These are phyloP conservation scores for Camponotus pennsylvanicus DNA, from an alignment of 1,140 invertebrate genomes.

Conservation along the genomic window DNA sequence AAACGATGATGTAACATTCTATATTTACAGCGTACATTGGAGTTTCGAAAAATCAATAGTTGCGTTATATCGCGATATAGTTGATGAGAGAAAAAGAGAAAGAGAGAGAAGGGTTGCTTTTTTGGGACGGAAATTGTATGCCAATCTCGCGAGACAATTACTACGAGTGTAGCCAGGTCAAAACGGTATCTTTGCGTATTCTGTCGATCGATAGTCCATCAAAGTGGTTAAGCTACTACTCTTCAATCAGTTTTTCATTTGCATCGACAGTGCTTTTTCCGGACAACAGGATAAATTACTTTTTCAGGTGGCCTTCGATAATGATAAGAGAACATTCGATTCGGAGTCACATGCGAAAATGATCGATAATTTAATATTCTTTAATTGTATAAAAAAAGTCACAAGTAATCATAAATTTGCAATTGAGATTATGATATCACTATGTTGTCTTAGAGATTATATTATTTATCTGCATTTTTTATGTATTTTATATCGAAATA, in stretches of 20 bases:
- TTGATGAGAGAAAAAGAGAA: not conserved
- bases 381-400: not conserved
- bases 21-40: not conserved
- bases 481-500: too few species aligned
- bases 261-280: conserved; percentile 66
- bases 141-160: conserved; percentile 75
- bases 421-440: not conserved
- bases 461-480: too few species aligned
- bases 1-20: conserved; percentile 28
- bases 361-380: conserved; percentile 28
- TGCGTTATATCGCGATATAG: conserved; percentile 51
- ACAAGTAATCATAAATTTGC: not conserved
- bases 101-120: conserved; percentile 40
- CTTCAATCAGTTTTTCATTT: conserved; percentile 76
- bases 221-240: conserved; percentile 74
- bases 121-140: conserved; percentile 76
- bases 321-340: conserved; percentile 57
- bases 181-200: conserved; percentile 72
- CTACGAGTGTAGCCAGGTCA: conserved; percentile 67
- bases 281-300: conserved; percentile 60
- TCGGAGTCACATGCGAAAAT: conserved; percentile 2
- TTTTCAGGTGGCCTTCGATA: conserved; percentile 52
- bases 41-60: not conserved
- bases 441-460: not conserved
- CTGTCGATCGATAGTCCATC: conserved; percentile 71